Evolutionary conservation across 2,797 vertebrate species (phyloP).

Genomic region (Erithacus rubecula): DNA sequence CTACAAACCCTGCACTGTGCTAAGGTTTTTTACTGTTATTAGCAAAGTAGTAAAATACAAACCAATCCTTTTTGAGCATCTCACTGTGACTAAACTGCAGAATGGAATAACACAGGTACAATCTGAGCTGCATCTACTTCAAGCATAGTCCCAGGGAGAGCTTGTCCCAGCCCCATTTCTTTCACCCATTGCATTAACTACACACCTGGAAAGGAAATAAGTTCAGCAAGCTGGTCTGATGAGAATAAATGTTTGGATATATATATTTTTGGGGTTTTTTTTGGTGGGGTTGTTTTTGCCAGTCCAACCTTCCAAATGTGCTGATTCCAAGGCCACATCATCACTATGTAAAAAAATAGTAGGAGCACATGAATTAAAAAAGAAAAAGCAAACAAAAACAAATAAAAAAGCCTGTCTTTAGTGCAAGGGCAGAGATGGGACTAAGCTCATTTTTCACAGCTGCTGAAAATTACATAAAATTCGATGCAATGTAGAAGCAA

Average conservation of each 20-base stretch:
- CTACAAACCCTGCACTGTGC: not conserved
- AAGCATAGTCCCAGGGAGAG: rapidly evolving
- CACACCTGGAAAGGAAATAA: not conserved
- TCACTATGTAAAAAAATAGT: not conserved
- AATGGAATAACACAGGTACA: not conserved
- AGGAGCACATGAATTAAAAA: not conserved
- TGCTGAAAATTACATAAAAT: not conserved
- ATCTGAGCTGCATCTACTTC: not conserved
- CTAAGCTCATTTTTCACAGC: not conserved
- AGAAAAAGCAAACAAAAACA: not conserved
- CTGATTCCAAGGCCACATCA: not conserved
- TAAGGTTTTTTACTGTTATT: not conserved
- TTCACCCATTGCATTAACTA: not conserved
- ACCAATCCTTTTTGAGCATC: not conserved
- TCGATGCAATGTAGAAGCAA: not conserved
- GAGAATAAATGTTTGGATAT: not conserved
- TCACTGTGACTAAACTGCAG: not conserved
- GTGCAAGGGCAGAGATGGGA: not conserved
- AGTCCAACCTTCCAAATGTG: not conserved
- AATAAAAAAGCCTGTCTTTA: not conserved
- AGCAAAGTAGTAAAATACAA: not conserved
- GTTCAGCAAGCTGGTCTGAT: not conserved
- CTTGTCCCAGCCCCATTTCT: not conserved
- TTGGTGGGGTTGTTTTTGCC: not conserved
- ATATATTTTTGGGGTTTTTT: not conserved